A percentile compares a stretch with the other conserved stretches of the same genome.
Conservation (phyloP, 2,888 invertebrate genomes). For the Phyllotreta cruciferae region DNA sequence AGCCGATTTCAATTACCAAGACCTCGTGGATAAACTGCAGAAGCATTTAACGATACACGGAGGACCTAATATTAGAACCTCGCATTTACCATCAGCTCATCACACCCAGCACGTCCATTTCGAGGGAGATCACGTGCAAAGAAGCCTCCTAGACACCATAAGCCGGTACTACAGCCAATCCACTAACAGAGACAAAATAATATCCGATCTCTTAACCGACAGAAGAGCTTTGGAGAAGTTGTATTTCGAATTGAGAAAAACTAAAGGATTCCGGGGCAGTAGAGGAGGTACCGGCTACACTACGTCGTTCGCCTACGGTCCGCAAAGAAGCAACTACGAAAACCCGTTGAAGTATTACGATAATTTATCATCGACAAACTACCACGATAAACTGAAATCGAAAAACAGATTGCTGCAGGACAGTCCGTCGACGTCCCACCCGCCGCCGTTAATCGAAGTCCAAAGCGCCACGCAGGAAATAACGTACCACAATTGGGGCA, state of each 20-base stretch:
- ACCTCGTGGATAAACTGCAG: conserved; percentile 70
- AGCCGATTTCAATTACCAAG: conserved; percentile 65
- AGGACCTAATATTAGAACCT: conserved; percentile 30
- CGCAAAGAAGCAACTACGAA: conserved; percentile 39
- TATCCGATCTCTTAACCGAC: conserved; percentile 76
- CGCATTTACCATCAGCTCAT: conserved; percentile 20
- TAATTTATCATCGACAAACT: neutral
- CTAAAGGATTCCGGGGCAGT: conserved; percentile 65
- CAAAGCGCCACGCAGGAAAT: conserved; percentile 65
- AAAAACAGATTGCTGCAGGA: conserved; percentile 8
- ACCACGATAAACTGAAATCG: conserved; percentile 1
- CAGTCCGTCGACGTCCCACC: conserved; percentile 47
- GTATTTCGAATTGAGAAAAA: conserved; percentile 75
- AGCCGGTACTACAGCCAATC: conserved; percentile 73
- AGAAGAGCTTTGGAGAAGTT: conserved; percentile 75
- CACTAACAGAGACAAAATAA: conserved; percentile 71
- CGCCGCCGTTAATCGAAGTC: conserved; percentile 74
- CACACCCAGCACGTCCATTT: conserved; percentile 48
- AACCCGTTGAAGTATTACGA: conserved; percentile 18
- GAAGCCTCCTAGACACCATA: conserved; percentile 70
- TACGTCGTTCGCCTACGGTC: conserved; percentile 37
- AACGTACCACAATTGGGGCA: conserved; percentile 59
- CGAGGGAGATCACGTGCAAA: conserved; percentile 65
- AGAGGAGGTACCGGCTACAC: conserved; percentile 50
- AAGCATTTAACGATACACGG: conserved; percentile 62